Conservation (phyloP, 2,888 invertebrate species). For the Xestia sexstrigata region DNA sequence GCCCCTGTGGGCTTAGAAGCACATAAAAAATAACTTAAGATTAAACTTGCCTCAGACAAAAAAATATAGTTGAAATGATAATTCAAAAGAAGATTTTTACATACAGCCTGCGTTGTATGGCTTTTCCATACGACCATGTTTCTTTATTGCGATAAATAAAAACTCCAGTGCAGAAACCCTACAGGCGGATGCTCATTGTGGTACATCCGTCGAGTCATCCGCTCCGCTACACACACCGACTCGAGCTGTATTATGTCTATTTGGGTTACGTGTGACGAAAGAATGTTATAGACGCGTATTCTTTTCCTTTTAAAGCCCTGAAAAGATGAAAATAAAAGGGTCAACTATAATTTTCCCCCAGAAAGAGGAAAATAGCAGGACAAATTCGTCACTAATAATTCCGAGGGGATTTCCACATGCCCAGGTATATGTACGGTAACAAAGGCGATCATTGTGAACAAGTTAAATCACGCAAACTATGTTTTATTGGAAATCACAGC, state of each 20-base stretch:
- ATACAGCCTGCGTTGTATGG: not conserved
- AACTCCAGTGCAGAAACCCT: too few species aligned
- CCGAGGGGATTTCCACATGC: conserved; percentile 46
- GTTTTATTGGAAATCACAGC: conserved; percentile 46
- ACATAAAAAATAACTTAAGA: too few species aligned
- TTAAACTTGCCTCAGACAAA: not conserved
- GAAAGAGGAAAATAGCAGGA: not conserved
- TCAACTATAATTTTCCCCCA: not conserved
- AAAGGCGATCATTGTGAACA: conserved; percentile 62
- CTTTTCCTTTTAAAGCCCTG: not conserved
- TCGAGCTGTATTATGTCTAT: not conserved
- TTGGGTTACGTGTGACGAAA: not conserved
- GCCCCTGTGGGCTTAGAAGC: too few species aligned
- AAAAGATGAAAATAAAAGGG: not conserved
- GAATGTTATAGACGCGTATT: not conserved
- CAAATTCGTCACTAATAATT: too few species aligned
- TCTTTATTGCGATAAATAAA: conserved; percentile 13
- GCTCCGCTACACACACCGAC: not conserved
- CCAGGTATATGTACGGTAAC: conserved; percentile 36
- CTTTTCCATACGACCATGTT: not conserved
- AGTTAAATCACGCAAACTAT: conserved; percentile 66
- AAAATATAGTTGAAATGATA: not conserved
- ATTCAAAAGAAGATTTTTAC: not conserved
- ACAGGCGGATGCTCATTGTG: not conserved
- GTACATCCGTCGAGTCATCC: not conserved